A percentile compares a stretch with the other conserved stretches of the same genome.
These are phyloP conservation scores for Teleiodes luculella DNA, from an alignment of 2,888 invertebrate species.

Conservation along the genomic window DNA sequence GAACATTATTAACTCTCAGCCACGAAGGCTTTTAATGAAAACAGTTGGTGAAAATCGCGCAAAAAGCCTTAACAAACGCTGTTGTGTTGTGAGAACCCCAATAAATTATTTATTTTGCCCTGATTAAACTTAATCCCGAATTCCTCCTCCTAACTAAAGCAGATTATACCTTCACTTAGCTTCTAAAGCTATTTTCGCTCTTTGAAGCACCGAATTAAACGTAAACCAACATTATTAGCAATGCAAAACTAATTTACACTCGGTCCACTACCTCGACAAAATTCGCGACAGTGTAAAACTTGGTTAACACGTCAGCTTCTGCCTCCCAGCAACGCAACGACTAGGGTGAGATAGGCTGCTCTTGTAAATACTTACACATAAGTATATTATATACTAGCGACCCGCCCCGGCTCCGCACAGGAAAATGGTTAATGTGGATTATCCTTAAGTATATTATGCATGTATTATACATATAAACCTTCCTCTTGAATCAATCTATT, in stretches of 20 bases:
- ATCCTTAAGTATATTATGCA: too few relatives aligned
- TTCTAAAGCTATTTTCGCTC: neutral
- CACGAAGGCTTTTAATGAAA: neutral
- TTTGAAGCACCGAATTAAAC: constrained; percentile 5
- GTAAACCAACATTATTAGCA: constrained; percentile 7
- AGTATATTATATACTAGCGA: too few relatives aligned
- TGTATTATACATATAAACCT: too few relatives aligned
- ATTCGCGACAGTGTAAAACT: constrained; percentile 1
- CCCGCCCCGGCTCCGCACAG: too few relatives aligned
- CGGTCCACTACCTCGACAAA: neutral
- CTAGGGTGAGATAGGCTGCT: neutral
- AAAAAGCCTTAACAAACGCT: neutral
- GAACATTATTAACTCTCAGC: too few relatives aligned
- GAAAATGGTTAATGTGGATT: too few relatives aligned
- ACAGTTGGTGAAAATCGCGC: neutral
- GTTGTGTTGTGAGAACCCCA: neutral
- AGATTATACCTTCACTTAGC: constrained; percentile 4
- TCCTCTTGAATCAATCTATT: too few relatives aligned
- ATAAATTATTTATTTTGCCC: constrained; percentile 1
- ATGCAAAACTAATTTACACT: constrained; percentile 7
- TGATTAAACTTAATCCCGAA: neutral
- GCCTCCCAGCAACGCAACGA: too few relatives aligned
- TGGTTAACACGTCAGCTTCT: neutral
- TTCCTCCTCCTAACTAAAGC: neutral
- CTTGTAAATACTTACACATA: too few relatives aligned